phyloP scores from a whole-genome alignment of 1,140 invertebrate species.

The Drosophila mojavensis region DNA sequence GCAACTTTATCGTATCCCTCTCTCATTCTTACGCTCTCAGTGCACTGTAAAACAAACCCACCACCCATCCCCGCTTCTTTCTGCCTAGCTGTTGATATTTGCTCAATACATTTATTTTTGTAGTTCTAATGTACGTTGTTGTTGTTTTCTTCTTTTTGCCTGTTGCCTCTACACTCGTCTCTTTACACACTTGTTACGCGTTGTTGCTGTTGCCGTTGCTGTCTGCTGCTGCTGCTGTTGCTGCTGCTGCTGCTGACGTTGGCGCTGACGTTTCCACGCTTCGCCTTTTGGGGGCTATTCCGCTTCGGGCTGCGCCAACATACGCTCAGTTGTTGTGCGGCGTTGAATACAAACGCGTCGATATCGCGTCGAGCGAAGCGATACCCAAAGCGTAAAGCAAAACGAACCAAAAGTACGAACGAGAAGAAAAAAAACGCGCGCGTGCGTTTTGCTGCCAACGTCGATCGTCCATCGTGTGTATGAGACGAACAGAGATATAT shows the following conservation, averaged over 20 bases:
- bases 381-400: slow-evolving; percentile 29
- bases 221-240: not conserved
- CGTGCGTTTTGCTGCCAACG: slow-evolving; percentile 55
- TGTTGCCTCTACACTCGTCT: slow-evolving; percentile 17
- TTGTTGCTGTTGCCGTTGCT: slow-evolving; percentile 29
- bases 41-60: slow-evolving; percentile 19
- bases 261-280: slow-evolving; percentile 38
- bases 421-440: slow-evolving; percentile 49
- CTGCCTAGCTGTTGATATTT: slow-evolving; percentile 60
- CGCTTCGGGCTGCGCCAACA: slow-evolving; percentile 44
- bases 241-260: slow-evolving; percentile 32
- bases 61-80: slow-evolving; percentile 12
- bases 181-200: slow-evolving; percentile 73
- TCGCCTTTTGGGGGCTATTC: slow-evolving; percentile 52
- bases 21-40: slow-evolving; percentile 15
- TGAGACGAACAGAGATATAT: no score
- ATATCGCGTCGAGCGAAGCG: slow-evolving; percentile 39
- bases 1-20: slow-evolving; percentile 17
- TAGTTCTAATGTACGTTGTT: slow-evolving; percentile 47
- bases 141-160: slow-evolving; percentile 36
- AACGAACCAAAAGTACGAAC: slow-evolving; percentile 15
- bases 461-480: slow-evolving; percentile 7
- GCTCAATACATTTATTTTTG: slow-evolving; percentile 78
- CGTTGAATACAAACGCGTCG: slow-evolving; percentile 68
- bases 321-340: slow-evolving; percentile 72